Evolutionary conservation across 2,797 vertebrate genomes (phyloP).

Genomic region (Halcyon leucocephala): DNA sequence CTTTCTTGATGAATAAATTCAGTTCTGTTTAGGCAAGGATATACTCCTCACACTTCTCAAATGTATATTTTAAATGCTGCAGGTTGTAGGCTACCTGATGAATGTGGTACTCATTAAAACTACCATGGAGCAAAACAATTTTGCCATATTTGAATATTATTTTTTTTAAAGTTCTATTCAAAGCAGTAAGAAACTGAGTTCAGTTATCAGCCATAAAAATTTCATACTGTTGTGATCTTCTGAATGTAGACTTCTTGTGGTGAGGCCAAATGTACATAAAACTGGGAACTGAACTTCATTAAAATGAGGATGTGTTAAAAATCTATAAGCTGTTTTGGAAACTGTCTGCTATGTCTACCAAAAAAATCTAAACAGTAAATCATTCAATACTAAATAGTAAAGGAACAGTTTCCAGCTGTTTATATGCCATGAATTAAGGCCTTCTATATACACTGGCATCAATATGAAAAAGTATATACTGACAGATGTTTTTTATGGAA

Average conservation of each 20-base stretch:
- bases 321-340: neutral
- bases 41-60: neutral
- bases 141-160: neutral
- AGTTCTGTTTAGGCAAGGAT: neutral
- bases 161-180: neutral
- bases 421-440: neutral
- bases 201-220: neutral
- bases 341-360: neutral
- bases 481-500: neutral
- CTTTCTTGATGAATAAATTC: slow-evolving; percentile 32
- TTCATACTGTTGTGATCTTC: neutral
- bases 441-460: neutral
- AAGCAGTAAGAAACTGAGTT: neutral
- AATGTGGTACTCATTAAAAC: slow-evolving; percentile 7
- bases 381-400: neutral
- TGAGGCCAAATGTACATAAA: neutral
- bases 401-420: neutral
- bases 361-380: neutral
- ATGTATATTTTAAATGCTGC: slow-evolving; percentile 6
- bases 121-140: neutral
- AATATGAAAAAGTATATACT: neutral
- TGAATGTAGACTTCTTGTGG: neutral
- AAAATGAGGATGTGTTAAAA: slow-evolving; percentile 18
- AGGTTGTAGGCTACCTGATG: neutral
- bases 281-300: neutral